Base-by-base conservation (phyloP, 2,888 invertebrate genomes). In the Volucella inflata region DNA sequence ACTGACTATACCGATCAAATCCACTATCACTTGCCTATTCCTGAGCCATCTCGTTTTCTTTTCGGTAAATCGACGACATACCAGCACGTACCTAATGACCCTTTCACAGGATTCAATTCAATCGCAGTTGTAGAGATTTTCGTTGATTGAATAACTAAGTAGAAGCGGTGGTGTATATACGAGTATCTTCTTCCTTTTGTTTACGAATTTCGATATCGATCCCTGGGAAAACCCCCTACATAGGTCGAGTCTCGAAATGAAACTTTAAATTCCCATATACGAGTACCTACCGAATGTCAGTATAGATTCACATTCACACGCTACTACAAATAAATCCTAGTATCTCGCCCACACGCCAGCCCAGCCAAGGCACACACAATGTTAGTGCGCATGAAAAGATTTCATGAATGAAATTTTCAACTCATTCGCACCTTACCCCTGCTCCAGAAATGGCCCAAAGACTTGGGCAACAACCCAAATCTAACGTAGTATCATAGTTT, bases 351-450 rank as follows among this genome's bases (percentile, higher is more conserved):
- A 65, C 74, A 65, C 42, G 51, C 21, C 21, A 21, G 21, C 1
- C 21, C 21, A 21, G 21, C 21, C 21, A 2, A 21, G 21, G 1
- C 21, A 12, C 59, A 46, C 36, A 40, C n/a, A 10, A n/a, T 11
- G 51, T 51, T 68, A 77, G 72, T 81, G 85, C 80, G 85, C 85
- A 85, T 85, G 85, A 40, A 64, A 71, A 67, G 68, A 81, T 55
- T 72, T 72, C 62, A 85, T 85, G 85, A 85, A 85, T 85, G 80
- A 85, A 85, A 71, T 75, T 64, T 60, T 64, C n/a, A 65, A 40
- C 53, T 46, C 44, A 30, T n/a, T 51, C 36, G 17, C 50, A 59
- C 60, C 38, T 12, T 16, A 12, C 53, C 38, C 14, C 14, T 59
- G 46, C 51, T 51, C 21, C 1, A 21, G 21, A 21, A 2, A 21